Evolutionary conservation across 2,888 invertebrate genomes (phyloP).

Genomic region (Polyommatus icarus): DNA sequence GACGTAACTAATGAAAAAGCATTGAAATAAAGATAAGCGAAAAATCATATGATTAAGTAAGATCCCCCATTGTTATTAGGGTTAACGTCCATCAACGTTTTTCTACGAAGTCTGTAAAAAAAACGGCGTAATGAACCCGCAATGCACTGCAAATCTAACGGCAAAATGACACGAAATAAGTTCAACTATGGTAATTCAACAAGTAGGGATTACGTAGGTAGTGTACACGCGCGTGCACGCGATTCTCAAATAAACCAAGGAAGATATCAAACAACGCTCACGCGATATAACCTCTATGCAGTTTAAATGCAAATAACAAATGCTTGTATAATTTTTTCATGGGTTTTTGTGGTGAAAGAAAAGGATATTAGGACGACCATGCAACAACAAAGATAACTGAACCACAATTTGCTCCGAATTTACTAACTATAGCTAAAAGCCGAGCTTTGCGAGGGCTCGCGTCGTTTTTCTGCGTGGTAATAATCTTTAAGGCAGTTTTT

Average conservation of each 20-base stretch:
- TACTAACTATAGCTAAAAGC: no score
- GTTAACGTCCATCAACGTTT: neutral
- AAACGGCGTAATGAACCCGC: conserved; percentile 6
- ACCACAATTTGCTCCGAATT: no score
- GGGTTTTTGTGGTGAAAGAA: conserved; percentile 41
- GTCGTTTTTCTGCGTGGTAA: no score
- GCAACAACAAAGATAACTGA: neutral
- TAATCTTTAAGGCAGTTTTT: no score
- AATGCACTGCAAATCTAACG: conserved; percentile 42
- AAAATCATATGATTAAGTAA: no score
- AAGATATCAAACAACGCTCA: conserved; percentile 71
- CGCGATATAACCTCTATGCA: conserved; percentile 67
- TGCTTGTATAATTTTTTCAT: conserved; percentile 55
- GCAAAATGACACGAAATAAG: conserved; percentile 46
- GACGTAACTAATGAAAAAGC: no score
- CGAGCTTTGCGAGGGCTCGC: no score
- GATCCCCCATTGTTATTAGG: neutral
- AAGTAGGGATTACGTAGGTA: conserved; percentile 52
- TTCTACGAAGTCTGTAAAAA: neutral
- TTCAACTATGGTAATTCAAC: conserved; percentile 65
- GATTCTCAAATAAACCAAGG: conserved; percentile 75
- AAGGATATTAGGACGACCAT: neutral
- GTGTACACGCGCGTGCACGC: conserved; percentile 65
- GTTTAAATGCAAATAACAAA: conserved; percentile 68
- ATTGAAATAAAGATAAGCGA: no score